Evolutionary conservation across 2,113 vertebrate genomes (phyloP).

Genomic region (Caranx ignobilis): DNA sequence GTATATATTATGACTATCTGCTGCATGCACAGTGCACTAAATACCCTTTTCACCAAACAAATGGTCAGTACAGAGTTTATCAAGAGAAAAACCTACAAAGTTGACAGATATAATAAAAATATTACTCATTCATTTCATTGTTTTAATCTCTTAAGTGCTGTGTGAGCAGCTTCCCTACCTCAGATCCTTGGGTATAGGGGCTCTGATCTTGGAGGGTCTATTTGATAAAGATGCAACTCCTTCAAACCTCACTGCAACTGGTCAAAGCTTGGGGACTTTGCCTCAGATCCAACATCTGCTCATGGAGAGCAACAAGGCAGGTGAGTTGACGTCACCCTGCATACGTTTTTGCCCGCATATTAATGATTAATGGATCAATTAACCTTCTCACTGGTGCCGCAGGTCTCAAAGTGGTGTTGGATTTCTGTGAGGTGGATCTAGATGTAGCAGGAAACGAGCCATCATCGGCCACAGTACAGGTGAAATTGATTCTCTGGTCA

Average conservation of each 20-base stretch:
- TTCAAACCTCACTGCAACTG: constrained; percentile 49
- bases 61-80: too few species aligned
- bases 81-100: too few species aligned
- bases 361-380: neutral
- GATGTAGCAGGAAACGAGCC: constrained; percentile 9
- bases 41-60: too few species aligned
- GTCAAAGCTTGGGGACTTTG: constrained; percentile 45
- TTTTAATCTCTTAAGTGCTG: constrained; percentile 63
- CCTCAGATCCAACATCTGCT: constrained; percentile 77
- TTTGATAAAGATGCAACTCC: constrained; percentile 56
- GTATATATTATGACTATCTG: too few species aligned
- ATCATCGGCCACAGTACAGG: constrained; percentile 36
- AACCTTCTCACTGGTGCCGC: neutral
- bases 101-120: neutral
- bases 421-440: constrained; percentile 75
- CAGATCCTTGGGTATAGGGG: constrained; percentile 75
- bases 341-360: neutral
- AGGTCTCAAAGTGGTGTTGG: constrained; percentile 81
- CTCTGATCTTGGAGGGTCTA: constrained; percentile 78
- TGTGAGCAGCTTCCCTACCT: constrained; percentile 76
- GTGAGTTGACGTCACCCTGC: constrained; percentile 38
- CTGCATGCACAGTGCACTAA: too few species aligned
- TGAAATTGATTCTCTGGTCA: constrained; percentile 28
- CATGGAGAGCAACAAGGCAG: constrained; percentile 70
- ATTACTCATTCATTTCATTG: neutral